A percentile compares a stretch with the other conserved stretches of the same genome.
These are phyloP conservation scores for Potamarius usumacintae DNA, from an alignment of 2,113 vertebrate genomes.

Conservation along the genomic window DNA sequence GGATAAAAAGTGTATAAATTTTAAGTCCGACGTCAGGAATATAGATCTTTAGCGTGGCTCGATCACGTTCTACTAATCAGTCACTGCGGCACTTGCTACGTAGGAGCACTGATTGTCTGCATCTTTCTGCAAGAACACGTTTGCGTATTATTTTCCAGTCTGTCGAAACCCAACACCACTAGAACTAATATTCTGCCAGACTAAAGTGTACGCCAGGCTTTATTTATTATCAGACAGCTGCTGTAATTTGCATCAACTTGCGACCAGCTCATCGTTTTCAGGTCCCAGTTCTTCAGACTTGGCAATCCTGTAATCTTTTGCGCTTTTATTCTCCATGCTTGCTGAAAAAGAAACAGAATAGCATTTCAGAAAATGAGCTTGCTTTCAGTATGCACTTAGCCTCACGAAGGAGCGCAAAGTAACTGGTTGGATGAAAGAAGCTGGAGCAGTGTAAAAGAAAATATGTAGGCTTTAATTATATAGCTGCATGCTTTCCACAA, in stretches of 20 bases:
- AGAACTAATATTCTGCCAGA: not conserved
- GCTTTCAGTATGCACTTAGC: not conserved
- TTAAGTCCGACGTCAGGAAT: not conserved
- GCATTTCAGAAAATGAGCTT: not conserved
- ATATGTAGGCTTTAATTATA: constrained; percentile 4
- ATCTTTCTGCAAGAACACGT: not conserved
- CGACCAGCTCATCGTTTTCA: not conserved
- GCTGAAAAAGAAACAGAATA: not conserved
- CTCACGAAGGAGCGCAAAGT: not conserved
- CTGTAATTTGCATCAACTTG: not conserved
- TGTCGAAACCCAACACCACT: not conserved
- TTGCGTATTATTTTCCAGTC: not conserved
- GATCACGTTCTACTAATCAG: not conserved
- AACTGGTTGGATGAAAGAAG: not conserved
- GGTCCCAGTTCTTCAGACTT: not conserved
- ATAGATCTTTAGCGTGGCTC: not conserved
- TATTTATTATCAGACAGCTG: not conserved
- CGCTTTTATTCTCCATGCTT: not conserved
- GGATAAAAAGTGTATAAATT: not conserved
- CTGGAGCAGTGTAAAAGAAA: not conserved
- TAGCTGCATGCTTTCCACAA: not conserved
- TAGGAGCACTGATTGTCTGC: not conserved
- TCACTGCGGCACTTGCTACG: too few relatives aligned
- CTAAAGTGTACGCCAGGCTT: not conserved
- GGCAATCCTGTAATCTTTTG: not conserved